Conservation (phyloP, 2,797 vertebrate species). For the Vipera ursinii region DNA sequence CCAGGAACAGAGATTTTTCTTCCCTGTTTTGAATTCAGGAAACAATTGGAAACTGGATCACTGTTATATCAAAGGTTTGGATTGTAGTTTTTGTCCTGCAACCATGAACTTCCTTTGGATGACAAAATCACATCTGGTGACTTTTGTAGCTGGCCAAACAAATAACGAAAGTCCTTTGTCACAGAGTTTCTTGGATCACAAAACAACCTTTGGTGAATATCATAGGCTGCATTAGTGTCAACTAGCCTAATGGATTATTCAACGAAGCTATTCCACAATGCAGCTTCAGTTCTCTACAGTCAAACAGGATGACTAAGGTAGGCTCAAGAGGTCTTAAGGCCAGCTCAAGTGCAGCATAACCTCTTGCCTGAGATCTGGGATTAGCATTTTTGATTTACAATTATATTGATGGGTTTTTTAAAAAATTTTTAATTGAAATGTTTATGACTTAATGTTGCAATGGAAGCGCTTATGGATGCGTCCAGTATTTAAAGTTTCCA, state of each 20-base stretch:
- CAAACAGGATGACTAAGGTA: not conserved
- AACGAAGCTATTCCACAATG: not conserved
- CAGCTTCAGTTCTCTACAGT: not conserved
- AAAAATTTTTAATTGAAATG: not conserved
- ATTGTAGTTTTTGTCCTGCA: not conserved
- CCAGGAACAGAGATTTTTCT: not conserved
- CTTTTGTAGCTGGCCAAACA: not conserved
- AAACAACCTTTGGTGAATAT: conserved; percentile 10
- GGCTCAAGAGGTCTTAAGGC: not conserved
- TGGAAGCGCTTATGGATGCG: not conserved
- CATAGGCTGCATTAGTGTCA: too few species aligned
- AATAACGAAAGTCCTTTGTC: conserved; percentile 28
- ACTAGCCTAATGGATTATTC: not conserved
- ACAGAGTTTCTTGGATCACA: conserved; percentile 26
- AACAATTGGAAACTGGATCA: not conserved
- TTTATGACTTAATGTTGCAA: not conserved
- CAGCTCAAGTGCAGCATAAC: not conserved
- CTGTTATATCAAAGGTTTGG: not conserved
- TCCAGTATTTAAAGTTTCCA: not conserved
- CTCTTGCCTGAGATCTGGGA: not conserved
- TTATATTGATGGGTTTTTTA: not conserved
- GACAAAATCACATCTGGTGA: not conserved
- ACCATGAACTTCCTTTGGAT: not conserved
- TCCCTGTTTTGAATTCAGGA: not conserved
- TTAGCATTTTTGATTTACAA: not conserved